Conservation (phyloP, 2,888 invertebrate genomes). For the Cryptops parisi region DNA sequence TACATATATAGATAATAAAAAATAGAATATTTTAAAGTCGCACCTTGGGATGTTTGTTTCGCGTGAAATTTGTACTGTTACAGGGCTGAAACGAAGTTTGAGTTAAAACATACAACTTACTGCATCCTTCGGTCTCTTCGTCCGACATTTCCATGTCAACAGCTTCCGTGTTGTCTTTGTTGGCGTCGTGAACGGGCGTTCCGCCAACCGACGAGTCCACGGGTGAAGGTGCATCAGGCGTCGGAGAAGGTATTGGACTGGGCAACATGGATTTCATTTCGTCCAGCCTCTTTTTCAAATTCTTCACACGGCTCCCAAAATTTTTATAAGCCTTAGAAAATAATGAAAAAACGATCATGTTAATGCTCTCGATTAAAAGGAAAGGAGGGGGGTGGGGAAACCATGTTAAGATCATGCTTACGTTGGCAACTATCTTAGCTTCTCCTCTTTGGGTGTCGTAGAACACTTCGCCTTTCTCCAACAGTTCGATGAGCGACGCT, state of each 20-base stretch:
- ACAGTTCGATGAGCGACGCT: constrained; percentile 54
- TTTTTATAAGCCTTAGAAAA: constrained; percentile 83
- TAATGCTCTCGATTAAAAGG: not conserved
- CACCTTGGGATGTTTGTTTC: too few species aligned
- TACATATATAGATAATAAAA: too few species aligned
- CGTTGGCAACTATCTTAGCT: constrained; percentile 89
- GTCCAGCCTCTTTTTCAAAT: constrained; percentile 68
- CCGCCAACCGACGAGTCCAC: constrained; percentile 15
- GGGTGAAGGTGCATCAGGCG: constrained; percentile 59
- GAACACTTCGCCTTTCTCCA: constrained; percentile 69
- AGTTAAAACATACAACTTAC: constrained; percentile 2
- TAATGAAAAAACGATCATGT: constrained; percentile 4
- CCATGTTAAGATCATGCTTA: constrained; percentile 46
- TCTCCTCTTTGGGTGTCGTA: constrained; percentile 82
- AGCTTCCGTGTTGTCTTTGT: constrained; percentile 18
- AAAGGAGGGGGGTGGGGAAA: not conserved
- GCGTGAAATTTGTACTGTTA: too few species aligned
- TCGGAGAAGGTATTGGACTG: constrained; percentile 48
- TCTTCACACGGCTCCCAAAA: constrained; percentile 75
- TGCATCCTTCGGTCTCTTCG: constrained; percentile 12
- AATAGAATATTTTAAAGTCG: too few species aligned
- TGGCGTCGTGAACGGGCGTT: not conserved
- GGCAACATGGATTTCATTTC: constrained; percentile 56
- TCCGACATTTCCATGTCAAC: constrained; percentile 20
- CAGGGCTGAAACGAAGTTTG: too few species aligned